These are phyloP conservation scores for Gambusia affinis DNA, from an alignment of 2,113 vertebrate genomes.

Conservation along the genomic window DNA sequence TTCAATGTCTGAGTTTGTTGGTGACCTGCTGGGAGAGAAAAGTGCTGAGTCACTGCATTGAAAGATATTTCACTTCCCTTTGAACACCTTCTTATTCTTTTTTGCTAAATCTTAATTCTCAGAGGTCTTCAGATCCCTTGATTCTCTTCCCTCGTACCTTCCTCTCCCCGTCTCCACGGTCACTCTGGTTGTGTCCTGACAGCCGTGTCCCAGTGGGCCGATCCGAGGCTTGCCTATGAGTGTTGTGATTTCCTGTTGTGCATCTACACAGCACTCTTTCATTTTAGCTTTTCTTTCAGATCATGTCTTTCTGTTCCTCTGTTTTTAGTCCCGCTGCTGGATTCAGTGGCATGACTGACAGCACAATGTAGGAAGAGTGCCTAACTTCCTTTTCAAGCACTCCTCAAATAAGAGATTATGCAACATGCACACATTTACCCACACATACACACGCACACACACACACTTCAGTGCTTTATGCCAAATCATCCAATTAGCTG, in stretches of 20 bases:
- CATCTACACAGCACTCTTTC: constrained; percentile 27
- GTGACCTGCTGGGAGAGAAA: background rate
- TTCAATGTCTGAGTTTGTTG: background rate
- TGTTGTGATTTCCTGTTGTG: constrained; percentile 32
- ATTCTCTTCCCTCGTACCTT: constrained; percentile 5
- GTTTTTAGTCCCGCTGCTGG: constrained; percentile 38
- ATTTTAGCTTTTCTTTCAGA: constrained; percentile 6
- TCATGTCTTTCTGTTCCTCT: background rate
- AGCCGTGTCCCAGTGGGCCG: constrained; percentile 46
- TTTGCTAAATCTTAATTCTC: background rate
- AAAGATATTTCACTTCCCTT: background rate
- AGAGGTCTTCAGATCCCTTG: constrained; percentile 3
- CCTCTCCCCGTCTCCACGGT: constrained; percentile 16
- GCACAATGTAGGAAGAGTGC: constrained; percentile 46
- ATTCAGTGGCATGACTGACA: constrained; percentile 46
- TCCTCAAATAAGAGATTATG: constrained; percentile 50
- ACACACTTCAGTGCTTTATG: constrained; percentile 16
- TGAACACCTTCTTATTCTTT: background rate
- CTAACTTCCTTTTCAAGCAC: constrained; percentile 43
- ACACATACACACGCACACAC: constrained; percentile 5
- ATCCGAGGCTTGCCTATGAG: constrained; percentile 18
- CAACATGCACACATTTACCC: constrained; percentile 28
- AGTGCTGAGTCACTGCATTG: background rate
- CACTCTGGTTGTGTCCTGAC: constrained; percentile 41
- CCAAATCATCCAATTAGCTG: constrained; percentile 45